A percentile compares a stretch with the other conserved stretches of the same genome.
Evolutionary conservation across 2,113 vertebrate genomes (phyloP).

Genomic region (Upupa epops): DNA sequence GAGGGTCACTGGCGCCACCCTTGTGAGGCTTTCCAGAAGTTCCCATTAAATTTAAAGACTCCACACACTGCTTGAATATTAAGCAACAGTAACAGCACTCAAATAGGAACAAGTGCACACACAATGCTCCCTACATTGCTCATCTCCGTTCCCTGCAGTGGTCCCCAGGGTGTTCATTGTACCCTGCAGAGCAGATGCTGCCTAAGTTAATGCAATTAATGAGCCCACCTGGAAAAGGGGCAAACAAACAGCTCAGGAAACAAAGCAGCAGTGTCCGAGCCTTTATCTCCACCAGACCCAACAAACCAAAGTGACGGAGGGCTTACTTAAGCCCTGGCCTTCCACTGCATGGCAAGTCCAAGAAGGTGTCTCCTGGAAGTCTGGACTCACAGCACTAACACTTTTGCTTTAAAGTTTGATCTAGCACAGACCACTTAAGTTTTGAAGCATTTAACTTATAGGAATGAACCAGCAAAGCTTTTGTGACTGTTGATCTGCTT

Average conservation of each 20-base stretch:
- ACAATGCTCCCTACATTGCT: not conserved
- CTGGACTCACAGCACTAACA: not conserved
- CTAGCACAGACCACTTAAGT: not conserved
- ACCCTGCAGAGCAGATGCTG: constrained; percentile 25
- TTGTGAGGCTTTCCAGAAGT: not conserved
- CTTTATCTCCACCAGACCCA: not conserved
- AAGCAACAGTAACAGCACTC: not conserved
- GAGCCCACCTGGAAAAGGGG: constrained; percentile 25
- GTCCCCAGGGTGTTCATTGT: not conserved
- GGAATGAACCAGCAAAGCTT: not conserved
- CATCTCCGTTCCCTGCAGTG: not conserved
- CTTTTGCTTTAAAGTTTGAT: not conserved
- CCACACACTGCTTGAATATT: not conserved
- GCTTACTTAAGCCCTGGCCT: not conserved
- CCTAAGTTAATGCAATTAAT: constrained; percentile 29
- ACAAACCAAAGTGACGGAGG: not conserved
- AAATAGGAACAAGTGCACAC: not conserved
- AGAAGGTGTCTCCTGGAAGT: not conserved
- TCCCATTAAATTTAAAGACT: not conserved
- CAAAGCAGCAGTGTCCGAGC: not conserved
- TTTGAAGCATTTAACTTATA: not conserved
- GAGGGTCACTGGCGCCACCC: not conserved
- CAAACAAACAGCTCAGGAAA: not conserved
- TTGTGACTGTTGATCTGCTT: not conserved
- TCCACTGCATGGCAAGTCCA: not conserved